These are phyloP conservation scores for Tokudaia tokunoshimensis DNA, from an alignment of 2,797 vertebrate species.

Conservation along the genomic window DNA sequence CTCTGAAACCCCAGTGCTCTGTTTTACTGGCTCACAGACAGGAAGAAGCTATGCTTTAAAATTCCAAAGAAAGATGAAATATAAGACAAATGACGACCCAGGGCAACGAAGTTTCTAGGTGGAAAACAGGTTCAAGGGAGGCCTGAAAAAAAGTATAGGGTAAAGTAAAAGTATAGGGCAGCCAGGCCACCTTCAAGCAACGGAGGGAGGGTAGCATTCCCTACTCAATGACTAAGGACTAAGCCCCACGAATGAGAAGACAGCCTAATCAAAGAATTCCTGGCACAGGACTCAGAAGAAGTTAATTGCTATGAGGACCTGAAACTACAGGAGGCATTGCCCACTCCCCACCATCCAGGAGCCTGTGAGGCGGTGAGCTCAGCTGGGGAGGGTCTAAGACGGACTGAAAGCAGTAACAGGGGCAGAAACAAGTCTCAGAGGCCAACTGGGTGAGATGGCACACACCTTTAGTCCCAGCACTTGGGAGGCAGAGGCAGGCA, in stretches of 20 bases:
- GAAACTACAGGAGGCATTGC: not conserved
- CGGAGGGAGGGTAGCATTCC: not conserved
- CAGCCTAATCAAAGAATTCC: constrained; percentile 22
- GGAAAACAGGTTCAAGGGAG: not conserved
- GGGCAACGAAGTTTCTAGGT: not conserved
- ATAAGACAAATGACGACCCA: not conserved
- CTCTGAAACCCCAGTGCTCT: not conserved
- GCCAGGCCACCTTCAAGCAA: not conserved
- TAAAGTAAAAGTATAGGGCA: not conserved
- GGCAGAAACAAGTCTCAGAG: not conserved
- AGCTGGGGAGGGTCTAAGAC: not conserved
- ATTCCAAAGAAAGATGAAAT: constrained; percentile 16
- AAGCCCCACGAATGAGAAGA: not conserved
- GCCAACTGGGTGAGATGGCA: not conserved
- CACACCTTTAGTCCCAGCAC: not conserved
- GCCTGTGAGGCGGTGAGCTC: not conserved
- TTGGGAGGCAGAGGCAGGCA: not conserved
- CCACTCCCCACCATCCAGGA: not conserved
- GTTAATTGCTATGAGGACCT: not conserved
- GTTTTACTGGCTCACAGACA: not conserved
- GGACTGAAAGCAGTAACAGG: not conserved
- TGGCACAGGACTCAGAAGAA: not conserved
- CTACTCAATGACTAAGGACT: not conserved
- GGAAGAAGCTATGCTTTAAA: not conserved
- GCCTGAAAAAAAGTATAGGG: not conserved